Percentiles rank a stretch among this genome's conserved stretches.
These are phyloP conservation scores for Argyresthia albistria DNA, from an alignment of 2,888 invertebrate species.

Conservation along the genomic window DNA sequence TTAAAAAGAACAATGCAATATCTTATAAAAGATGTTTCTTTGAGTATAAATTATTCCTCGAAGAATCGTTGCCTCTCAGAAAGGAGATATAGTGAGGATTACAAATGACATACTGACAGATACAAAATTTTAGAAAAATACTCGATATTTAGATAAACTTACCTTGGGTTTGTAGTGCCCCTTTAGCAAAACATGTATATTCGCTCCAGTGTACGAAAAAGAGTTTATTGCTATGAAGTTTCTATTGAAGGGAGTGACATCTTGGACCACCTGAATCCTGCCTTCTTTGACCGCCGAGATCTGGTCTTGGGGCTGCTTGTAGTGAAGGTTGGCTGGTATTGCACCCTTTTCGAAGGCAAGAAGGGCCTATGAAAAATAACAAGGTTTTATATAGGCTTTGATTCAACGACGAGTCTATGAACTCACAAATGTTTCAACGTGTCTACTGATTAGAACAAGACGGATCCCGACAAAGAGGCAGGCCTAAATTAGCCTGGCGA, in stretches of 20 bases:
- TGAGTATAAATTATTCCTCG: no score
- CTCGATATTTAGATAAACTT: constrained; percentile 1
- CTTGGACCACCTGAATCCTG: constrained; percentile 24
- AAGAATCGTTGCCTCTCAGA: no score
- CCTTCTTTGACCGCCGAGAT: constrained; percentile 22
- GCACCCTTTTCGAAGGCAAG: constrained; percentile 30
- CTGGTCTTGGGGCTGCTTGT: constrained; percentile 21
- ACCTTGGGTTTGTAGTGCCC: constrained; percentile 39
- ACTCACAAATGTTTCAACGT: no score
- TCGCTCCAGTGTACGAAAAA: constrained; percentile 32
- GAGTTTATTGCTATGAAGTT: constrained; percentile 29
- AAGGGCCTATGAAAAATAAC: constrained; percentile 22
- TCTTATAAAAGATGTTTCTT: neutral
- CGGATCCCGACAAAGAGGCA: no score
- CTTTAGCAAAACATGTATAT: constrained; percentile 33
- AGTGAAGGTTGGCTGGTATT: constrained; percentile 34
- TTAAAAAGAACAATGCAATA: neutral
- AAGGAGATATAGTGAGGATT: neutral
- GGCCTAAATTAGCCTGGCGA: no score
- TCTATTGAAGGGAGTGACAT: constrained; percentile 23
- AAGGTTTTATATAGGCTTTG: no score
- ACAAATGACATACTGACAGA: neutral
- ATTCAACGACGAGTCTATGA: no score
- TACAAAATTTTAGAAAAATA: no score
- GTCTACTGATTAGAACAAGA: no score